Conservation (phyloP, 2,888 invertebrate genomes). For the Epistrophella euchroma region DNA sequence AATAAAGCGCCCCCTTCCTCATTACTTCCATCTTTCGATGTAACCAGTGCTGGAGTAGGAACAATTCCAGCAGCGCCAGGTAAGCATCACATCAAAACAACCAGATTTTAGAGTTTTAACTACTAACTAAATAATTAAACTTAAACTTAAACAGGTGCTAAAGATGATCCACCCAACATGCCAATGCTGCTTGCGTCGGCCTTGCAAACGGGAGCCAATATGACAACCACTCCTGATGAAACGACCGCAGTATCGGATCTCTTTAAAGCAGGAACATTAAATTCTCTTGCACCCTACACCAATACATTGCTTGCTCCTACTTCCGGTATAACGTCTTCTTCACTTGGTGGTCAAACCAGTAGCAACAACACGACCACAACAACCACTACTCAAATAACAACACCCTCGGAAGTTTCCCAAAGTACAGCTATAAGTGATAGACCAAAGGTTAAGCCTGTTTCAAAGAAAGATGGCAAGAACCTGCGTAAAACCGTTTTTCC, state of each 20-base stretch:
- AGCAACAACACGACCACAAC: slow-evolving; percentile 74
- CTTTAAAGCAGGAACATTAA: slow-evolving; percentile 61
- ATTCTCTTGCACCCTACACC: slow-evolving; percentile 57
- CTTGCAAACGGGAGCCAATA: slow-evolving; percentile 58
- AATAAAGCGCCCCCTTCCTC: slow-evolving; percentile 77
- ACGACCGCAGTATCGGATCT: slow-evolving; percentile 65
- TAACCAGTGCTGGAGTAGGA: slow-evolving; percentile 54
- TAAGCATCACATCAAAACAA: slow-evolving; percentile 11
- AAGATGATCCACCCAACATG: slow-evolving; percentile 65
- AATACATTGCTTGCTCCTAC: slow-evolving; percentile 59
- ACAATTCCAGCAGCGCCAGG: slow-evolving; percentile 47
- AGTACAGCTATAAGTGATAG: slow-evolving; percentile 92
- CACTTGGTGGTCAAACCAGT: slow-evolving; percentile 70
- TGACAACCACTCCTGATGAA: slow-evolving; percentile 61
- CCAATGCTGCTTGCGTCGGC: slow-evolving; percentile 67
- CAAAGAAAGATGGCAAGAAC: slow-evolving; percentile 92
- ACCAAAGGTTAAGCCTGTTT: slow-evolving; percentile 92
- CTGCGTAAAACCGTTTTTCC: slow-evolving; percentile 86
- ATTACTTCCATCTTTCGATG: slow-evolving; percentile 70
- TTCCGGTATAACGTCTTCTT: slow-evolving; percentile 54
- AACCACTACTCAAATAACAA: slow-evolving; percentile 81
- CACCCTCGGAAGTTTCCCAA: slow-evolving; percentile 84
- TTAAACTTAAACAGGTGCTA: slow-evolving; percentile 28
- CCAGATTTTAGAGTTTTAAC: neutral
- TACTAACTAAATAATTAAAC: neutral